Percentiles rank a stretch among this genome's conserved stretches.
Evolutionary conservation across 2,888 invertebrate genomes (phyloP).

Genomic region (Ophion costatus): DNA sequence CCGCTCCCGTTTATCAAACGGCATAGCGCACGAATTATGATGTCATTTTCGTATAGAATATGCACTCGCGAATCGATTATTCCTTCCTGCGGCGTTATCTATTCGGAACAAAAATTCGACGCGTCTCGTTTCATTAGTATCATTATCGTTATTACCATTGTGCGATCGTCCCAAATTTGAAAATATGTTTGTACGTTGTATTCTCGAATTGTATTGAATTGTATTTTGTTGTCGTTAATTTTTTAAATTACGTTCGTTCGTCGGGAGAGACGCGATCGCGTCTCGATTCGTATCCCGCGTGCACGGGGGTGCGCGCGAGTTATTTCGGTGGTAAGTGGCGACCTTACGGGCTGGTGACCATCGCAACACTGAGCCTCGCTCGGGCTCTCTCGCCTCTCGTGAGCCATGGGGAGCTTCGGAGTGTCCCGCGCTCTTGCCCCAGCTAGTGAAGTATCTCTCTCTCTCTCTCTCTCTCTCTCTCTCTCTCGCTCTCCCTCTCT

Average conservation of each 20-base stretch:
- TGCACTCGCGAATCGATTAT: conserved; percentile 4
- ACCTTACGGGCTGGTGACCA: conserved; percentile 80
- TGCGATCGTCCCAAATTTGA: too few relatives aligned
- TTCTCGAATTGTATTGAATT: not conserved
- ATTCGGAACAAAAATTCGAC: not conserved
- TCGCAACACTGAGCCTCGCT: conserved; percentile 79
- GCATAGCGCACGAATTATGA: not conserved
- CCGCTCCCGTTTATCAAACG: not conserved
- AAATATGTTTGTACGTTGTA: too few relatives aligned
- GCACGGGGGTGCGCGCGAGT: conserved; percentile 44
- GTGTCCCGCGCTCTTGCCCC: conserved; percentile 57
- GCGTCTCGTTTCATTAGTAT: not conserved
- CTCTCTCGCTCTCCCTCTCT: not conserved
- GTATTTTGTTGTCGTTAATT: not conserved
- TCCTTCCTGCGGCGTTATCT: not conserved
- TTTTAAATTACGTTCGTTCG: not conserved
- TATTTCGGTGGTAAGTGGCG: conserved; percentile 67
- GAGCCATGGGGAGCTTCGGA: conserved; percentile 77
- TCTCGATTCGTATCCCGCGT: not conserved
- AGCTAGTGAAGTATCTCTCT: conserved; percentile 19
- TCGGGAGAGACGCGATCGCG: not conserved
- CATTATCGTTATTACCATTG: too few relatives aligned
- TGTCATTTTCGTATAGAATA: not conserved
- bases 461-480: conserved; percentile 9
- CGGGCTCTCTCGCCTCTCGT: conserved; percentile 69